phyloP scores from a whole-genome alignment of 2,888 invertebrate species.

The Scelioninae gen. 1 region DNA sequence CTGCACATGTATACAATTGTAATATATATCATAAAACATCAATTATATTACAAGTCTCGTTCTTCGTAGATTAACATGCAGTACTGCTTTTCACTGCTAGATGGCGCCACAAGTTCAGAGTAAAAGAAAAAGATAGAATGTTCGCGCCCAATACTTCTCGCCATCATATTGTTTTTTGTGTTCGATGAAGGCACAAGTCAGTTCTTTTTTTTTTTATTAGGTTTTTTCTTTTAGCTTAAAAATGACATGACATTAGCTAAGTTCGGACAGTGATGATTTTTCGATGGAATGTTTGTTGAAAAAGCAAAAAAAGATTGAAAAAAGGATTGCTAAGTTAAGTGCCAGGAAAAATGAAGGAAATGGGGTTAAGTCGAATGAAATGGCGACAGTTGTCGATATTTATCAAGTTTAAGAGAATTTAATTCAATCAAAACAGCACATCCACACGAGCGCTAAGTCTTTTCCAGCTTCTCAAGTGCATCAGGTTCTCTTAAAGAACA shows the following conservation, averaged over 20 bases:
- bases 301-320: neutral
- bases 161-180: slow-evolving; percentile 6
- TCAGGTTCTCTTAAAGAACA: too few species aligned
- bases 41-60: neutral
- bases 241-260: neutral
- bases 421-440: too few species aligned
- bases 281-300: neutral
- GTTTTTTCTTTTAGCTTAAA: neutral
- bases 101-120: slow-evolving; percentile 10
- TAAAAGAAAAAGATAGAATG: neutral
- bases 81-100: neutral
- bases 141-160: neutral
- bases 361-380: neutral
- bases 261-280: neutral
- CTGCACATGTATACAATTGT: too few species aligned
- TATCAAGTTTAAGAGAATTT: neutral
- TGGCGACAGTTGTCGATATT: neutral
- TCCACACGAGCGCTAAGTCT: too few species aligned
- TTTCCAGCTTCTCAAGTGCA: too few species aligned
- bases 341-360: neutral
- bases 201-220: too few species aligned
- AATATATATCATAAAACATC: too few species aligned
- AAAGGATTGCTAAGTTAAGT: neutral
- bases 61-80: neutral
- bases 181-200: slow-evolving; percentile 1